These are phyloP conservation scores for Quadroppia sp. DNA, from an alignment of 2,888 invertebrate genomes.

Conservation along the genomic window DNA sequence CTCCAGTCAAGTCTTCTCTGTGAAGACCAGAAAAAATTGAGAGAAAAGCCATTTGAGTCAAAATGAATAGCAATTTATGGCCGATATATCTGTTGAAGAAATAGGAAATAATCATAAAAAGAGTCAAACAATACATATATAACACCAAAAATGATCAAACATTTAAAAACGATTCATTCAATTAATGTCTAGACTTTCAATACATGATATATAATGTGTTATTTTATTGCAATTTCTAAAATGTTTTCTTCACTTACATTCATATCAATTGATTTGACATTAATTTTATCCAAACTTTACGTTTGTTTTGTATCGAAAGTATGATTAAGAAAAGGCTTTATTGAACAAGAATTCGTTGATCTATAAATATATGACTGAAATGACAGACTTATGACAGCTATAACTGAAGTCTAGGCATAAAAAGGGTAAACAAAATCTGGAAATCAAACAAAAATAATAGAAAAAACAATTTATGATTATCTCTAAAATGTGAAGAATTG, in stretches of 20 bases:
- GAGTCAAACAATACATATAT: neutral
- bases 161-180: too few species aligned
- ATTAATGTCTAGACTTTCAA: too few species aligned
- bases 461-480: neutral
- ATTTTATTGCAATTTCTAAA: too few species aligned
- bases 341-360: too few species aligned
- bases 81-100: slow-evolving; percentile 20
- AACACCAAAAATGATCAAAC: neutral
- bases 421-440: slow-evolving; percentile 1
- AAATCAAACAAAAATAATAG: slow-evolving; percentile 1
- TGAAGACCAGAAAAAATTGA: neutral
- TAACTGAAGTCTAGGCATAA: neutral
- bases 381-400: too few species aligned
- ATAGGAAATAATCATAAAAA: slow-evolving; percentile 20
- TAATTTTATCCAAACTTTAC: too few species aligned
- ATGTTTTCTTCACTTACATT: too few species aligned
- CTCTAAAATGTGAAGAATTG: neutral
- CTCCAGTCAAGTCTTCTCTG: neutral
- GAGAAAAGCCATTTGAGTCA: neutral
- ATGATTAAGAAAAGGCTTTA: too few species aligned
- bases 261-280: too few species aligned
- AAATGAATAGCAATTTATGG: slow-evolving; percentile 30
- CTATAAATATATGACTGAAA: too few species aligned
- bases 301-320: too few species aligned
- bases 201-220: too few species aligned